phyloP scores from a whole-genome alignment of 2,113 vertebrate species.

The Rhinoderma darwinii region DNA sequence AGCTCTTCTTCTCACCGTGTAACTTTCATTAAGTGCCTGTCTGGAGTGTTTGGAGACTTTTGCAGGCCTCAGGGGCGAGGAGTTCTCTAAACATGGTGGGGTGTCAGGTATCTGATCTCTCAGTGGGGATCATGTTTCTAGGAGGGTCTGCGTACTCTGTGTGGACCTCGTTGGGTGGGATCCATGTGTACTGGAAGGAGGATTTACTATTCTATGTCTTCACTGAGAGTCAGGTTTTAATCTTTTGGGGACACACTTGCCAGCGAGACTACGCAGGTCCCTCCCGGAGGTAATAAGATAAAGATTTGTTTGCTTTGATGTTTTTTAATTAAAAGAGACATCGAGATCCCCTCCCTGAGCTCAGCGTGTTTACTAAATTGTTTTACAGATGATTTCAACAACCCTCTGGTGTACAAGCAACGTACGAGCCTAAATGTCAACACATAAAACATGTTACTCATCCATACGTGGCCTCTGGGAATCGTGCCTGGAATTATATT shows the following conservation, averaged over 20 bases:
- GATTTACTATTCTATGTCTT: neutral
- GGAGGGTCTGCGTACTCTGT: neutral
- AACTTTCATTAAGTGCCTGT: slow-evolving; percentile 7
- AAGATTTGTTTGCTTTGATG: neutral
- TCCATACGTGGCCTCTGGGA: neutral
- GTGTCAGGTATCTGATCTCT: slow-evolving; percentile 36
- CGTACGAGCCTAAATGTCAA: neutral
- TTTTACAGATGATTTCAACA: neutral
- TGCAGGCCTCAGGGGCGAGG: neutral
- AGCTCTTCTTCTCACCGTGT: neutral
- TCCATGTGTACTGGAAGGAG: neutral
- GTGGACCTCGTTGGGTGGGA: neutral
- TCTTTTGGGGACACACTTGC: neutral
- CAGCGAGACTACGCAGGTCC: neutral
- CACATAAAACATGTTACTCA: slow-evolving; percentile 17
- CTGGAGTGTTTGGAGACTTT: neutral
- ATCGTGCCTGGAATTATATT: neutral
- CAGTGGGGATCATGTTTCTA: neutral
- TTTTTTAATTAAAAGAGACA: neutral
- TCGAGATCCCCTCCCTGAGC: neutral
- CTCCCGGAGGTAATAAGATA: neutral
- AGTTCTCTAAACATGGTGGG: neutral
- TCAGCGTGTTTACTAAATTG: neutral
- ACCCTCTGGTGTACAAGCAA: neutral
- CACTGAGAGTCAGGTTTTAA: no score